A percentile compares a stretch with the other conserved stretches of the same genome.
Conservation (phyloP, 1,140 invertebrate genomes). For the Drosophila mauritiana region DNA sequence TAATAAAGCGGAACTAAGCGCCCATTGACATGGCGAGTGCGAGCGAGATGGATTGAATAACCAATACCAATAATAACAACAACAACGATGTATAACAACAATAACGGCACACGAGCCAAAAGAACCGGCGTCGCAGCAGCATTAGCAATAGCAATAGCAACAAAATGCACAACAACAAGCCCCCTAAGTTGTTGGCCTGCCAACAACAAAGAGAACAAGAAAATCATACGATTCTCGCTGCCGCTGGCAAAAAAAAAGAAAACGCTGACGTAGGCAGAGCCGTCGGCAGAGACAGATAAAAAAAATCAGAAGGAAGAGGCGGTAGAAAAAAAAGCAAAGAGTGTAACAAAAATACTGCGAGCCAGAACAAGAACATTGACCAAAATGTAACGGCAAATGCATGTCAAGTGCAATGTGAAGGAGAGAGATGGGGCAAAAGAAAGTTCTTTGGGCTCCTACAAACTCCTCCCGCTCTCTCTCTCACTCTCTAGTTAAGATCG, state of each 20-base stretch:
- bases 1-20: slow-evolving; percentile 20
- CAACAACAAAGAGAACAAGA: slow-evolving; percentile 54
- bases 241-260: slow-evolving; percentile 21
- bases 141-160: slow-evolving; percentile 28
- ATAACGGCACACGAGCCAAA: slow-evolving; percentile 44
- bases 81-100: slow-evolving; percentile 18
- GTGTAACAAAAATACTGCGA: slow-evolving; percentile 15
- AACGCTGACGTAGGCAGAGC: slow-evolving; percentile 48
- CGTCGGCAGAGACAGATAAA: slow-evolving; percentile 50
- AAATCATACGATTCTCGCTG: slow-evolving; percentile 77
- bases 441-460: slow-evolving; percentile 7
- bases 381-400: slow-evolving; percentile 47
- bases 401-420: slow-evolving; percentile 45
- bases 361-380: slow-evolving; percentile 12
- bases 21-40: slow-evolving; percentile 16
- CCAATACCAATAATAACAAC: slow-evolving; percentile 21
- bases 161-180: slow-evolving; percentile 15
- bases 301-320: slow-evolving; percentile 29
- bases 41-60: slow-evolving; percentile 22
- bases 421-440: slow-evolving; percentile 13
- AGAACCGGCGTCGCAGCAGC: slow-evolving; percentile 42
- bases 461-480: neutral
- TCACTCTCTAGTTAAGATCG: slow-evolving; percentile 27
- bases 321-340: slow-evolving; percentile 24
- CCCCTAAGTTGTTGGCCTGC: slow-evolving; percentile 12